Evolutionary conservation across 1,140 invertebrate genomes (phyloP), one percentile per base, ranked within the genome.

Genomic region (Heliconius melpomene): DNA sequence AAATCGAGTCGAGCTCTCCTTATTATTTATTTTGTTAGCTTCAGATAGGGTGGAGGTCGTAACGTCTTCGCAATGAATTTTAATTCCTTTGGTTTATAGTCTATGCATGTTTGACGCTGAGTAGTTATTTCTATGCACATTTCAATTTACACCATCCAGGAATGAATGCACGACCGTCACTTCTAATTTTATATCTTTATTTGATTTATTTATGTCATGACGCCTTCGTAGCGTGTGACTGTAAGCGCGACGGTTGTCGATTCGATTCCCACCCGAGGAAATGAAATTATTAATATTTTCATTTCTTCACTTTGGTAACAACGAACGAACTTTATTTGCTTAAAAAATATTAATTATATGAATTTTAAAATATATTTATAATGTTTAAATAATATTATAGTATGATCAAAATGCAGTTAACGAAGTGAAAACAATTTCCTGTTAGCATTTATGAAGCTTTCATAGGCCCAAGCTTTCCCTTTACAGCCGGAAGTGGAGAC

Each of bases 401-500:
- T 66, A 66, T 1, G 20, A 18, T 66, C 23, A 26, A 66, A 26
- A 29, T 66, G 26, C 23, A 66, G 26, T 66, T 66, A 66, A 66
- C 60, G 23, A 66, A 66, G 71, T 72, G 18, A 72, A 72, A 40
- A 40, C 71, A 72, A 72, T 72, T 72, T 72, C 29, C 71, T 20
- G 36, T 72, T 40, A 40, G 7, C n/a, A 72, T 72, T 72, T 72
- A 40, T 72, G n/a, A 40, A 23, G 36, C 71, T 40, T 40, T 40
- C 71, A 72, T n/a, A 72, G 71, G 71, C 38, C 71, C 38, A 72
- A 72, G 52, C 32, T 32, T 29, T 70, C 52, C 72, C 72, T 79
- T 71, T 74, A 20, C 26, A 74, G 38, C 77, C 77, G 77, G 77
- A 79, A 74, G 77, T 74, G 72, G 66, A 26, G 32, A 40, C 18